Conservation (phyloP, 1,140 invertebrate species). For the Drosophila guanche region DNA sequence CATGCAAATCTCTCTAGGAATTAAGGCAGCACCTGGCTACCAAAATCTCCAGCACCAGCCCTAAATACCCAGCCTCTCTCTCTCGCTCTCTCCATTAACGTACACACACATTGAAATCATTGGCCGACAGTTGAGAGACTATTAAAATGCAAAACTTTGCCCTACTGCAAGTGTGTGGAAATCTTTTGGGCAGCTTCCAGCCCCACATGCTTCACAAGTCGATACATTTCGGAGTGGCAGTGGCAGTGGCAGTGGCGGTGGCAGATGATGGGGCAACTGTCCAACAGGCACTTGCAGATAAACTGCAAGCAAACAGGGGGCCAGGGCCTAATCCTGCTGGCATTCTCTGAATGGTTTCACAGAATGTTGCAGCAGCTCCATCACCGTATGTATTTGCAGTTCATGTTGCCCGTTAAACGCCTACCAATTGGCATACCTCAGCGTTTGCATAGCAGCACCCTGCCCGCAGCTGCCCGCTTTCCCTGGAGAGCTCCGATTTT, state of each 20-base stretch:
- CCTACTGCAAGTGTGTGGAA: conserved; percentile 22
- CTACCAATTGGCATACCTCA: conserved; percentile 22
- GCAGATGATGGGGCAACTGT: background rate
- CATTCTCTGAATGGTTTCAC: conserved; percentile 37
- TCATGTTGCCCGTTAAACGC: conserved; percentile 45
- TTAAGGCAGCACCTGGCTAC: conserved; percentile 7
- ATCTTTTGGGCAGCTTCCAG: conserved; percentile 22
- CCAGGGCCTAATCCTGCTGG: conserved; percentile 27
- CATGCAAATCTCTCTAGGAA: conserved; percentile 27
- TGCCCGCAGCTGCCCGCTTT: background rate
- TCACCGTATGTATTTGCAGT: conserved; percentile 28
- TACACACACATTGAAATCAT: conserved; percentile 21
- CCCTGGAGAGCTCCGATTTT: background rate
- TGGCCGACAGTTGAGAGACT: conserved; percentile 52
- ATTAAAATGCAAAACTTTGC: conserved; percentile 73
- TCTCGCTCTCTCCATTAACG: conserved; percentile 37
- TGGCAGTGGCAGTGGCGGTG: background rate
- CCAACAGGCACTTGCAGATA: conserved; percentile 39
- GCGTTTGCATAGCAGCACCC: background rate
- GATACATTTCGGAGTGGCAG: background rate
- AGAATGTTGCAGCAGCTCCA: conserved; percentile 9
- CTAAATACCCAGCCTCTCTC: background rate
- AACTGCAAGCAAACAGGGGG: conserved; percentile 38
- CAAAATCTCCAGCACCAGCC: background rate
- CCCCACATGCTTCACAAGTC: conserved; percentile 12